Evolutionary conservation across 2,888 invertebrate species (phyloP).

Genomic region (Poecilobothrus nobilitatus): DNA sequence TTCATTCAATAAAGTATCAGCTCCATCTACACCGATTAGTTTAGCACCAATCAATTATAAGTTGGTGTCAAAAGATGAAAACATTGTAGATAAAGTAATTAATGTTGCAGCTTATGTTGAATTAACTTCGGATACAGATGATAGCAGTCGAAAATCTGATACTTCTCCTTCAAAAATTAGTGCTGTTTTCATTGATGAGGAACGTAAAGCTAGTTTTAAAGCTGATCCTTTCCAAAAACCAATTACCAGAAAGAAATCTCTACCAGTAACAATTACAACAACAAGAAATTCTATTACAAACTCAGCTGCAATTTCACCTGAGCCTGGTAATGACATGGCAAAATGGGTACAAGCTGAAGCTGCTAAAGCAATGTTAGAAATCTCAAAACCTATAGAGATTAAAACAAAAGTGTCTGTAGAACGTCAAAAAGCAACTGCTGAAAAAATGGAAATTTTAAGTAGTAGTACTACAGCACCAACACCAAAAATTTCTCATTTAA

Average conservation of each 20-base stretch:
- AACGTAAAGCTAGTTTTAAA: slow-evolving; percentile 43
- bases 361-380: slow-evolving; percentile 28
- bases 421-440: slow-evolving; percentile 22
- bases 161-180: slow-evolving; percentile 40
- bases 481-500: slow-evolving; percentile 21
- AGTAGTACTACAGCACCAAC: slow-evolving; percentile 21
- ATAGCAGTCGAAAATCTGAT: slow-evolving; percentile 42
- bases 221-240: slow-evolving; percentile 37
- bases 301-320: background rate
- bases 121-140: slow-evolving; percentile 43
- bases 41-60: slow-evolving; percentile 34
- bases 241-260: slow-evolving; percentile 23
- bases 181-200: slow-evolving; percentile 44
- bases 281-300: background rate
- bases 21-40: slow-evolving; percentile 21
- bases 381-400: slow-evolving; percentile 14
- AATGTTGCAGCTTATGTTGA: slow-evolving; percentile 44
- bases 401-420: slow-evolving; percentile 21
- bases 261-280: slow-evolving; percentile 11
- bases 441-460: slow-evolving; percentile 25
- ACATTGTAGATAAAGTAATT: slow-evolving; percentile 41
- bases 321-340: slow-evolving; percentile 28
- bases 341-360: slow-evolving; percentile 37
- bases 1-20: slow-evolving; percentile 19
- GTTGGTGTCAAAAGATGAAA: slow-evolving; percentile 33